Conservation (phyloP, 2,888 invertebrate genomes). For the Epirrhoe alternata region DNA sequence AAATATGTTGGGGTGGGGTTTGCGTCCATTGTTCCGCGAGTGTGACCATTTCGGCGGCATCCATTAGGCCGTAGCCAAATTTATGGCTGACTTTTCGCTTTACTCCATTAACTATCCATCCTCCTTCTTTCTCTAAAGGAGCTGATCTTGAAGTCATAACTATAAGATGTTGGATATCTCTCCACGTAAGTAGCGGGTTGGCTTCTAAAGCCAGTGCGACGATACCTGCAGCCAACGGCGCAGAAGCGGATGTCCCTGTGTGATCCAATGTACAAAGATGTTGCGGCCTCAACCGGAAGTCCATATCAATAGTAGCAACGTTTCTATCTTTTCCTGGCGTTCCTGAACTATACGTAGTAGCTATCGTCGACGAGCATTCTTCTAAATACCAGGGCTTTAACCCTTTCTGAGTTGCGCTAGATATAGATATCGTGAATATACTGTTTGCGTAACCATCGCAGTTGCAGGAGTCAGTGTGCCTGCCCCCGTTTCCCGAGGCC, state of each 20-base stretch:
- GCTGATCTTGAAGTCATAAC: conserved; percentile 95
- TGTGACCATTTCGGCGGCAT: conserved; percentile 96
- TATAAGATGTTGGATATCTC: conserved; percentile 98
- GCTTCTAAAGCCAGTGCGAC: conserved; percentile 97
- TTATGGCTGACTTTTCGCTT: conserved; percentile 97
- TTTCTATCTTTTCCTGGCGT: conserved; percentile 96
- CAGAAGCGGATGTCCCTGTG: conserved; percentile 97
- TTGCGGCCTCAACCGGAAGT: conserved; percentile 92
- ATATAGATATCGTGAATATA: conserved; percentile 98
- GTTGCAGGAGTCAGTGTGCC: conserved; percentile 98
- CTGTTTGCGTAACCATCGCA: conserved; percentile 99
- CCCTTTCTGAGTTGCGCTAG: conserved; percentile 98
- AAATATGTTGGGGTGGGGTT: conserved; percentile 97
- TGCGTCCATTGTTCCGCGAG: conserved; percentile 97
- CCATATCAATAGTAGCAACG: conserved; percentile 96
- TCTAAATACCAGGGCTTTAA: conserved; percentile 99
- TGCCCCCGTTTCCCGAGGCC: conserved; percentile 99
- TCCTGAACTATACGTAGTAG: conserved; percentile 99
- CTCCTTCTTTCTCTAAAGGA: conserved; percentile 95
- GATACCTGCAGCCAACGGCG: conserved; percentile 97
- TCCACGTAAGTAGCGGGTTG: conserved; percentile 96
- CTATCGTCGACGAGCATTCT: conserved; percentile 99
- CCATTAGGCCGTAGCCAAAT: conserved; percentile 99
- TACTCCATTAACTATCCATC: conserved; percentile 97
- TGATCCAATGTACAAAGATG: conserved; percentile 96